Evolutionary conservation across 2,113 vertebrate species (phyloP), one percentile per base, ranked within the genome.

Genomic region (Lagopus muta): DNA sequence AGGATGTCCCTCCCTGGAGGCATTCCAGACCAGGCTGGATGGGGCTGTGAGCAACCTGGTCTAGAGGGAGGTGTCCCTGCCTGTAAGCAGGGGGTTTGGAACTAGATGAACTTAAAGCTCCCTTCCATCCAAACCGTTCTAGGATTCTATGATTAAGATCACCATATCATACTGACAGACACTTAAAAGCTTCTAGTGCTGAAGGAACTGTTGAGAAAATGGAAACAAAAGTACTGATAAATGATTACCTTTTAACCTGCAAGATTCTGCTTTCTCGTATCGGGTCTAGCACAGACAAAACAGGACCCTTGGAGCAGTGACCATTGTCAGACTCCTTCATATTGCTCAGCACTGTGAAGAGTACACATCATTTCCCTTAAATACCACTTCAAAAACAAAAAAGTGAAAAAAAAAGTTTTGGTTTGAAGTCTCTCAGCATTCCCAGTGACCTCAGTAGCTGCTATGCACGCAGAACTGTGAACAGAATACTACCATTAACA

Each of bases 111-210:
- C 52, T 50, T 28, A 28, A 16, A 28, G 52, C 14, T 54, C 52
- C 27, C 27, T 54, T 54, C 52, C 52, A 54, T 15, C 8, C 27
- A 28, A 54, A 54, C 25, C 7, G 8, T 16, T 54, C 52, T 30
- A 54, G 28, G 15, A 30, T 54, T 54, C 48, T 25, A 95, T 54
- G 28, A 55, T 11, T 32, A 20, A 88, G 91, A 86, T 92, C 91
- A 96, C 93, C 84, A 90, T 28, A 88, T 36, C 93, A 86, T 72
- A 86, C 86, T 54, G 62, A 94, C 92, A 96, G 96, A 96, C 96
- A 95, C 96, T 91, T 95, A 95, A 97, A 96, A 97, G 90, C 93
- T 95, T 90, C 95, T 91, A 95, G 81, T 61, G 67, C 76, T 87
- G 86, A 95, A 94, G 86, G 76, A 96, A 95, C 73, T 78, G 64